Conservation (phyloP, 1,140 invertebrate species). For the Acromyrmex heyeri region DNA sequence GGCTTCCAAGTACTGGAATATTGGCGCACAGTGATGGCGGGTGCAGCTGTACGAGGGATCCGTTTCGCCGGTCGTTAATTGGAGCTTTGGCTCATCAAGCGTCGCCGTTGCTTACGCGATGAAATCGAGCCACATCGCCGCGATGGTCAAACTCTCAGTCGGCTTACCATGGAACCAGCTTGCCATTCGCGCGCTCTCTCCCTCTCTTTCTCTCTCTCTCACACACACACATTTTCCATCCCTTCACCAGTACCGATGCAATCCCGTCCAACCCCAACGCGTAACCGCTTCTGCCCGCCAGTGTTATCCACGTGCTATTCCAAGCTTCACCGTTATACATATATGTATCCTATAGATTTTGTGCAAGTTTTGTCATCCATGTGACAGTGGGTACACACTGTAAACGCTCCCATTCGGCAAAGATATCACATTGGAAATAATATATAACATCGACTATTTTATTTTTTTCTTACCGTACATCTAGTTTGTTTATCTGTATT, state of each 20-base stretch:
- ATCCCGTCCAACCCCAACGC: not conserved
- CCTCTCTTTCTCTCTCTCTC: not conserved
- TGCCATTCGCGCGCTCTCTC: not conserved
- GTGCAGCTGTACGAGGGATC: conserved; percentile 7
- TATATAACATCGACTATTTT: conserved; percentile 21
- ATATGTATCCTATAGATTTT: conserved; percentile 20
- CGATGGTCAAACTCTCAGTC: conserved; percentile 41
- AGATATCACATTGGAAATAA: not conserved
- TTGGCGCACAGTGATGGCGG: not conserved
- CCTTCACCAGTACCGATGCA: not conserved
- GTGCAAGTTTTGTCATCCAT: conserved; percentile 2
- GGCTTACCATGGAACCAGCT: conserved; percentile 51
- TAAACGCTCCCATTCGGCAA: conserved; percentile 4
- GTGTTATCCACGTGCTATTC: conserved; percentile 36
- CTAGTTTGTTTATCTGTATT: not conserved
- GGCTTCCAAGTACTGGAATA: not conserved
- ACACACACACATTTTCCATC: conserved; percentile 2
- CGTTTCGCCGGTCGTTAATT: conserved; percentile 77
- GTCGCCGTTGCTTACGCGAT: conserved; percentile 62
- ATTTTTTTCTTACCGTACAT: not conserved
- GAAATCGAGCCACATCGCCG: conserved; percentile 50
- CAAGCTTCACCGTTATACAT: conserved; percentile 13
- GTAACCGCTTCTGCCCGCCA: not conserved
- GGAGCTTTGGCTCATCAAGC: conserved; percentile 80
- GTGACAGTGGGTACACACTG: not conserved